Percentiles rank a stretch among this genome's conserved stretches.
Evolutionary conservation across 1,140 invertebrate genomes (phyloP).

Genomic region (Drosophila pachea): DNA sequence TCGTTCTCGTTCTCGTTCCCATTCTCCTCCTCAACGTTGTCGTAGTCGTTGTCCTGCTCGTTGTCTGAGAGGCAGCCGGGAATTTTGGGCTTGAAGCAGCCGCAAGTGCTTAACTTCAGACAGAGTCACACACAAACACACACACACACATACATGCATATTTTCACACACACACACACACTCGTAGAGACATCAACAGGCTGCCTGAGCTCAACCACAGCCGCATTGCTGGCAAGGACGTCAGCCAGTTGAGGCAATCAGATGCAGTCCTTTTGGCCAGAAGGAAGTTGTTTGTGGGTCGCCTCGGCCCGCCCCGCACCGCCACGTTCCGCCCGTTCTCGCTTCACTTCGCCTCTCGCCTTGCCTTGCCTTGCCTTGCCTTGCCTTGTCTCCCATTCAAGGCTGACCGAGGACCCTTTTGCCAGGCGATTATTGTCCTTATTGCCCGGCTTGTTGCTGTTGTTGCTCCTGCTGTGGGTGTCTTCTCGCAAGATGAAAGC

Average conservation of each 20-base stretch:
- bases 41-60: conserved; percentile 8
- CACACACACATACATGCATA: conserved; percentile 7
- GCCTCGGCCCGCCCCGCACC: conserved; percentile 12
- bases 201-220: conserved; percentile 60
- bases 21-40: conserved; percentile 12
- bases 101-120: conserved; percentile 76
- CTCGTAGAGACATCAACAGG: conserved; percentile 36
- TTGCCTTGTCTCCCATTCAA: conserved; percentile 31
- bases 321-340: too few relatives aligned
- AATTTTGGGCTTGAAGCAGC: conserved; percentile 74
- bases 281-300: conserved; percentile 76
- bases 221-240: conserved; percentile 70
- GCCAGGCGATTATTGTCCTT: conserved; percentile 43
- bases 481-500: conserved; percentile 76
- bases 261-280: conserved; percentile 39
- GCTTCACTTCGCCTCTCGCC: neutral
- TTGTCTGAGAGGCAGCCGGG: conserved; percentile 55
- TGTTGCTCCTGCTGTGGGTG: conserved; percentile 40
- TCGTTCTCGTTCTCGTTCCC: conserved; percentile 3
- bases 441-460: conserved; percentile 15
- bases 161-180: conserved; percentile 14
- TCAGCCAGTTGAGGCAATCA: conserved; percentile 31
- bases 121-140: conserved; percentile 42
- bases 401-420: conserved; percentile 61
- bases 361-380: too few relatives aligned